Percentiles rank a stretch among this genome's conserved stretches.
These are phyloP conservation scores for Crypturellus tataupa DNA, from an alignment of 2,797 vertebrate genomes.

Conservation along the genomic window DNA sequence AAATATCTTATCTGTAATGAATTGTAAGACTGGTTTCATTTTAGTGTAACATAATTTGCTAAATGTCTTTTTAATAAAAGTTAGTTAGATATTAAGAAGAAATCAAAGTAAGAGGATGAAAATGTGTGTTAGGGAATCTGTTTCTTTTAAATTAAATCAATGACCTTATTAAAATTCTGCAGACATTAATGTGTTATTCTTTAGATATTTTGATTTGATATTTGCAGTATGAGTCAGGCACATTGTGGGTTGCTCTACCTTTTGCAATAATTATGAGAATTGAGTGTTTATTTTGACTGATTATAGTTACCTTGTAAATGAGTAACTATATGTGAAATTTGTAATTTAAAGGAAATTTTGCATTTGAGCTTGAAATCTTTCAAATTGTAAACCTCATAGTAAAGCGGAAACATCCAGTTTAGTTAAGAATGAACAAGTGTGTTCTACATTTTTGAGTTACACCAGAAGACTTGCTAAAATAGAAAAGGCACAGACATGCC, in stretches of 20 bases:
- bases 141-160: neutral
- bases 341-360: neutral
- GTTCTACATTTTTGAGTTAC: neutral
- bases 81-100: neutral
- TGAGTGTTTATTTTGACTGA: neutral
- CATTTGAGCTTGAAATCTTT: neutral
- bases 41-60: neutral
- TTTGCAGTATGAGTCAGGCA: neutral
- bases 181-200: neutral
- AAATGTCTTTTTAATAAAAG: neutral
- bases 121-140: neutral
- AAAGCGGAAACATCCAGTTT: neutral
- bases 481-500: neutral
- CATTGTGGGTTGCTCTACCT: neutral
- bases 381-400: neutral
- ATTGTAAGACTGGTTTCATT: neutral
- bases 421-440: neutral
- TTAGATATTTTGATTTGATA: neutral
- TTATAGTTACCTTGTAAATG: neutral
- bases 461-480: neutral
- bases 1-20: neutral
- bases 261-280: neutral
- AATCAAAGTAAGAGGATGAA: neutral
- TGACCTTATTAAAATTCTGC: neutral
- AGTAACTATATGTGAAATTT: neutral